phyloP scores from a whole-genome alignment of 2,113 vertebrate species.

The Lophura nycthemera region DNA sequence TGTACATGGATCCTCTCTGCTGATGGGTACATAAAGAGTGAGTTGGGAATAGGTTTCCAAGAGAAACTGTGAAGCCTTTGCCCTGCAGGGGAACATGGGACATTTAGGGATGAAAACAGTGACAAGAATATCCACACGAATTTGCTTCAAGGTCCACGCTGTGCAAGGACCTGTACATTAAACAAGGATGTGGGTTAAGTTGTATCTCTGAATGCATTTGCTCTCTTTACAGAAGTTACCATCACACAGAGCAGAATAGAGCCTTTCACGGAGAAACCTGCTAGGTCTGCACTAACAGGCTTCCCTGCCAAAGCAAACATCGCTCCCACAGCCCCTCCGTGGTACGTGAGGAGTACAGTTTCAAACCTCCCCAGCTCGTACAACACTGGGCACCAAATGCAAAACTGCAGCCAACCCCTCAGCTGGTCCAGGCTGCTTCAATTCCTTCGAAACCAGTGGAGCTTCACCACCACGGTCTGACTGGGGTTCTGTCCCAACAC shows the following conservation, averaged over 20 bases:
- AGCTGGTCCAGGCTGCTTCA: not conserved
- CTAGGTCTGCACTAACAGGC: not conserved
- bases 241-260: conserved; percentile 39
- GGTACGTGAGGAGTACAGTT: conserved; percentile 50
- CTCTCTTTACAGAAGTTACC: conserved; percentile 14
- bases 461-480: not conserved
- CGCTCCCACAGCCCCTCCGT: not conserved
- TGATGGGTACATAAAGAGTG: not conserved
- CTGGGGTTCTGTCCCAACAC: not conserved
- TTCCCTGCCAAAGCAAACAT: conserved; percentile 61
- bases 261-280: conserved; percentile 50
- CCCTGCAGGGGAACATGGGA: not conserved
- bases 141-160: not conserved
- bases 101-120: not conserved
- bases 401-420: not conserved
- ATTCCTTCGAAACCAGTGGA: not conserved
- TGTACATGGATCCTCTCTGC: not conserved
- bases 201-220: conserved; percentile 6
- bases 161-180: not conserved
- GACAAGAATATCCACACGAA: not conserved
- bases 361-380: conserved; percentile 28
- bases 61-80: not conserved
- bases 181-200: conserved; percentile 24
- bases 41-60: not conserved
- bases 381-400: not conserved